A percentile compares a stretch with the other conserved stretches of the same genome.
Evolutionary conservation across 1,140 invertebrate genomes (phyloP).

Genomic region (Pseudomyrmex pallidus): DNA sequence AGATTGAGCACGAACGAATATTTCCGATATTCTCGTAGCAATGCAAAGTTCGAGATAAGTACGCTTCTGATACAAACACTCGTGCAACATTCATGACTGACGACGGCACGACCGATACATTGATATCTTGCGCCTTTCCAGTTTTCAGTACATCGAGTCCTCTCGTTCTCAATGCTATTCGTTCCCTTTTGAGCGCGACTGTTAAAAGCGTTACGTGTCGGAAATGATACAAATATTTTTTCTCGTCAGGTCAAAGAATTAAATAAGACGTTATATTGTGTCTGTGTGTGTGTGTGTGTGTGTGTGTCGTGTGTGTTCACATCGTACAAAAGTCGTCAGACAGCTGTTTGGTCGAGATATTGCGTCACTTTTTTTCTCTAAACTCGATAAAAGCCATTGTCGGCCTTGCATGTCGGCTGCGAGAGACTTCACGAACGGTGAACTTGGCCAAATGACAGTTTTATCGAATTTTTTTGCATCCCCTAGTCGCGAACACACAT

Average conservation of each 20-base stretch:
- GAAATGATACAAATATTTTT: slow-evolving; percentile 39
- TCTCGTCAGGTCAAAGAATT: not conserved
- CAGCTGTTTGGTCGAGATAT: slow-evolving; percentile 31
- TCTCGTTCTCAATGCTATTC: slow-evolving; percentile 66
- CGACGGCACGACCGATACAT: slow-evolving; percentile 55
- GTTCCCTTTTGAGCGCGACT: slow-evolving; percentile 18
- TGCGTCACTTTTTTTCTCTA: slow-evolving; percentile 50
- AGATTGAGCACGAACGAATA: slow-evolving; percentile 60
- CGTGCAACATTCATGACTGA: slow-evolving; percentile 79
- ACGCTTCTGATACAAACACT: slow-evolving; percentile 73
- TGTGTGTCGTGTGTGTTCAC: not conserved
- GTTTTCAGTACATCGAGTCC: slow-evolving; percentile 70
- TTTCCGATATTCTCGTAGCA: slow-evolving; percentile 75
- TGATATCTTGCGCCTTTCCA: slow-evolving; percentile 67
- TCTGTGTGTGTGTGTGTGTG: not conserved
- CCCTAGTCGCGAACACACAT: not conserved
- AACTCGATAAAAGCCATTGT: slow-evolving; percentile 63
- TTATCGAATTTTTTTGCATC: slow-evolving; percentile 54
- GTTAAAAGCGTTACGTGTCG: slow-evolving; percentile 18
- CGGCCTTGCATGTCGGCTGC: slow-evolving; percentile 32
- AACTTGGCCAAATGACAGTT: slow-evolving; percentile 53
- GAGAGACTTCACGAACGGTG: slow-evolving; percentile 17
- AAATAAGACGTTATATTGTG: not conserved
- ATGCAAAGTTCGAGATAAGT: slow-evolving; percentile 73
- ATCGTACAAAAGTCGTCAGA: slow-evolving; percentile 29